Evolutionary conservation across 2,888 invertebrate species (phyloP).

Genomic region (Acrobasis consociella): DNA sequence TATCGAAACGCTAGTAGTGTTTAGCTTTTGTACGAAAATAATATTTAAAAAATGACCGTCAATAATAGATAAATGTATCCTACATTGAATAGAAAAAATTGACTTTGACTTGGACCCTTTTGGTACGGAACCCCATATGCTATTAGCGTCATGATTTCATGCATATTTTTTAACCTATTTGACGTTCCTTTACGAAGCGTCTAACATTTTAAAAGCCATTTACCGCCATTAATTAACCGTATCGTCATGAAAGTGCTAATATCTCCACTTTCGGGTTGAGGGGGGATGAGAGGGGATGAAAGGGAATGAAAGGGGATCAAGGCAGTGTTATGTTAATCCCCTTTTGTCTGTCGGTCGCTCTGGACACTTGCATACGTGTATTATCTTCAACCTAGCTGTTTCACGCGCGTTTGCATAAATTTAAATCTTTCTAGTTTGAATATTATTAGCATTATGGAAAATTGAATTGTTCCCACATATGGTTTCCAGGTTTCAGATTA

Average conservation of each 20-base stretch:
- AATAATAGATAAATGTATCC: too few relatives aligned
- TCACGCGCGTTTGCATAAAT: constrained; percentile 20
- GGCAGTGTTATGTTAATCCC: constrained; percentile 19
- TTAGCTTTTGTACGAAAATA: too few relatives aligned
- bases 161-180: background rate
- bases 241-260: constrained; percentile 16
- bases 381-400: constrained; percentile 1
- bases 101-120: too few relatives aligned
- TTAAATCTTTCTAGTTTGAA: constrained; percentile 13
- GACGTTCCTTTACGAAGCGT: background rate
- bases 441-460: constrained; percentile 11
- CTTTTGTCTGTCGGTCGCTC: constrained; percentile 7
- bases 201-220: constrained; percentile 6
- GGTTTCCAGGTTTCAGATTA: background rate
- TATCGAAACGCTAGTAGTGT: too few relatives aligned
- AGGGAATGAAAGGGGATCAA: constrained; percentile 15
- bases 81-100: too few relatives aligned
- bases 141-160: too few relatives aligned
- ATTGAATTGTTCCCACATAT: constrained; percentile 3
- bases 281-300: constrained; percentile 8
- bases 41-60: too few relatives aligned
- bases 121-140: too few relatives aligned
- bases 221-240: constrained; percentile 13
- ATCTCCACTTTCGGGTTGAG: constrained; percentile 11
- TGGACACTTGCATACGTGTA: constrained; percentile 16